phyloP scores from a whole-genome alignment of 2,888 invertebrate genomes.

The Metalampra italica region DNA sequence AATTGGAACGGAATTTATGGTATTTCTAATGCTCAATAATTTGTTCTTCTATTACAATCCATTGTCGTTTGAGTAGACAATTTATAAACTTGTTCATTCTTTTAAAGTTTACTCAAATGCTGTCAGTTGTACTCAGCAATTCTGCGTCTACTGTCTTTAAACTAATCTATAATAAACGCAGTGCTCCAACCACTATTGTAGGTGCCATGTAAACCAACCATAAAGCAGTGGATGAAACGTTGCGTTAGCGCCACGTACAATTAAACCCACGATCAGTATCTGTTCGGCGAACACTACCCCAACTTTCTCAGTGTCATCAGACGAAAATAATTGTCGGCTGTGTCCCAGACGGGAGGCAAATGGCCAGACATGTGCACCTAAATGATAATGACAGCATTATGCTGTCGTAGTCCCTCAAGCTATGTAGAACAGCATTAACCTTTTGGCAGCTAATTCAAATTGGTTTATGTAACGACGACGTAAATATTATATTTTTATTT shows the following conservation, averaged over 20 bases:
- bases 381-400: slow-evolving; percentile 22
- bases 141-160: no score
- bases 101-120: neutral
- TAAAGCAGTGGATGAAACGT: slow-evolving; percentile 53
- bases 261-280: slow-evolving; percentile 73
- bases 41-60: slow-evolving; percentile 7
- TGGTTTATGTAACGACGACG: no score
- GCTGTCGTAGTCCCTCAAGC: neutral
- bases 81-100: neutral
- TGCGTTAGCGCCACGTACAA: slow-evolving; percentile 75
- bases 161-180: no score
- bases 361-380: slow-evolving; percentile 23
- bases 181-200: neutral
- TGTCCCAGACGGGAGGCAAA: slow-evolving; percentile 19
- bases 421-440: neutral
- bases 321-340: slow-evolving; percentile 46
- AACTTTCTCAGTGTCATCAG: slow-evolving; percentile 40
- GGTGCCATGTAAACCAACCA: slow-evolving; percentile 40
- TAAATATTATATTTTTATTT: no score
- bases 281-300: slow-evolving; percentile 62
- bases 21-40: slow-evolving; percentile 26
- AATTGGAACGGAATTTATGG: slow-evolving; percentile 31
- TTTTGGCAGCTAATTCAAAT: neutral
- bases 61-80: slow-evolving; percentile 6
- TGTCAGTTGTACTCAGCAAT: neutral